A percentile compares a stretch with the other conserved stretches of the same genome.
Conservation (phyloP, 2,797 vertebrate genomes). For the Philypnodon macrostomus region DNA sequence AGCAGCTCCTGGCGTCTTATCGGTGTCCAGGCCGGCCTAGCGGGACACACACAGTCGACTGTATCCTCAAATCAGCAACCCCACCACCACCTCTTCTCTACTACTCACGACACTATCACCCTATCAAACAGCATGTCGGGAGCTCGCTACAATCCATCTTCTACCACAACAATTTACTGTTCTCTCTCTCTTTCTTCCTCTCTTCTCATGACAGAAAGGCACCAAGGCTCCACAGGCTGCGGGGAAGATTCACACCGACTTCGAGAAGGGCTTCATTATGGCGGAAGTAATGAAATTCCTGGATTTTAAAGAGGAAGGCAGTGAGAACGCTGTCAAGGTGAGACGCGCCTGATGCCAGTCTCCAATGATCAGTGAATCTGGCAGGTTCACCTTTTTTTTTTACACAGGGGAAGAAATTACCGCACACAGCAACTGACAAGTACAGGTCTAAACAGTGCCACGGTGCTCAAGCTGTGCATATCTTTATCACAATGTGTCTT, state of each 20-base stretch:
- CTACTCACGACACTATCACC: constrained; percentile 62
- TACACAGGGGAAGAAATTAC: constrained; percentile 80
- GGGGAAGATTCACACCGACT: constrained; percentile 90
- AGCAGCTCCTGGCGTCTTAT: constrained; percentile 80
- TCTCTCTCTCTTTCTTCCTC: constrained; percentile 66
- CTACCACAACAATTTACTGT: constrained; percentile 84
- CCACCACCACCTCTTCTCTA: constrained; percentile 58
- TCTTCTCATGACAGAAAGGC: constrained; percentile 84
- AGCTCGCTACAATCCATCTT: constrained; percentile 81
- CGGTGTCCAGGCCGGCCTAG: constrained; percentile 68
- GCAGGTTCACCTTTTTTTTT: constrained; percentile 81
- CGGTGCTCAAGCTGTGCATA: constrained; percentile 76
- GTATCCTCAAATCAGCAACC: constrained; percentile 72
- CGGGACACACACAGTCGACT: constrained; percentile 64
- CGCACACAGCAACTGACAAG: constrained; percentile 74
- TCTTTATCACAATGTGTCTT: constrained; percentile 75
- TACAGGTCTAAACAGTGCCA: constrained; percentile 73
- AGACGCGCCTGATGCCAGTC: constrained; percentile 83
- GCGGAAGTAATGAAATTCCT: constrained; percentile 96
- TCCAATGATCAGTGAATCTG: constrained; percentile 74
- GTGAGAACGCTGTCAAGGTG: constrained; percentile 91
- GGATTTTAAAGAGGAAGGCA: constrained; percentile 95
- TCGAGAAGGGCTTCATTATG: constrained; percentile 97
- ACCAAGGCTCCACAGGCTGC: constrained; percentile 92
- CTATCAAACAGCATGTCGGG: constrained; percentile 72